Evolutionary conservation across 2,797 vertebrate species (phyloP).

Genomic region (Sparidentex hasta): DNA sequence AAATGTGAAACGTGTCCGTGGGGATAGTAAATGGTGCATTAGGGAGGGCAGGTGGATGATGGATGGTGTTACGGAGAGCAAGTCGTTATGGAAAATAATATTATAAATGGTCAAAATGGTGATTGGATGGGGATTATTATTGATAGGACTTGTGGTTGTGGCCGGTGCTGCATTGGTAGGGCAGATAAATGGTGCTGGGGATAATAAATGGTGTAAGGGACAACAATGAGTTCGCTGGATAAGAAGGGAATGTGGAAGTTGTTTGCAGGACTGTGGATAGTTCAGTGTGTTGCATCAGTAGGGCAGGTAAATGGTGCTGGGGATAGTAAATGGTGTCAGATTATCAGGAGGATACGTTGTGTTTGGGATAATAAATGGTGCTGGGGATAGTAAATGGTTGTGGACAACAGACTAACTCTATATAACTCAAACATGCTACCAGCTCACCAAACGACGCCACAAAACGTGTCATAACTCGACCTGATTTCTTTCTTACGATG

Average conservation of each 20-base stretch:
- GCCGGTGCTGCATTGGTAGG: background rate
- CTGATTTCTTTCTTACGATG: background rate
- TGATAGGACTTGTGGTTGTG: no score
- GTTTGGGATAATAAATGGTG: background rate
- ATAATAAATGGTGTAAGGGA: background rate
- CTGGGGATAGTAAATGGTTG: background rate
- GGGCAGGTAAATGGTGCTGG: background rate
- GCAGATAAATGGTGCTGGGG: background rate
- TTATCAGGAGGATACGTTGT: no score
- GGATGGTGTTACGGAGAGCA: no score
- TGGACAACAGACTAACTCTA: background rate
- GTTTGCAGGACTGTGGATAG: no score
- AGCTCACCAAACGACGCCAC: background rate
- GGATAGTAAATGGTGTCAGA: background rate
- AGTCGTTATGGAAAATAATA: no score
- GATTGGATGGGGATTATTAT: no score
- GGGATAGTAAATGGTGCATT: no score
- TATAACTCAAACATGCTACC: background rate
- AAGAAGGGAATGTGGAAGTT: no score
- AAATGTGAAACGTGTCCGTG: background rate
- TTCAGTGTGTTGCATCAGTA: no score
- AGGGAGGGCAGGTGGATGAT: no score
- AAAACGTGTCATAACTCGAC: background rate
- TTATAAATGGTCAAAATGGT: no score
- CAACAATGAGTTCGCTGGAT: no score